Evolutionary conservation across 2,113 vertebrate genomes (phyloP), one percentile per base, ranked within the genome.

Genomic region (Sminthopsis crassicaudata): DNA sequence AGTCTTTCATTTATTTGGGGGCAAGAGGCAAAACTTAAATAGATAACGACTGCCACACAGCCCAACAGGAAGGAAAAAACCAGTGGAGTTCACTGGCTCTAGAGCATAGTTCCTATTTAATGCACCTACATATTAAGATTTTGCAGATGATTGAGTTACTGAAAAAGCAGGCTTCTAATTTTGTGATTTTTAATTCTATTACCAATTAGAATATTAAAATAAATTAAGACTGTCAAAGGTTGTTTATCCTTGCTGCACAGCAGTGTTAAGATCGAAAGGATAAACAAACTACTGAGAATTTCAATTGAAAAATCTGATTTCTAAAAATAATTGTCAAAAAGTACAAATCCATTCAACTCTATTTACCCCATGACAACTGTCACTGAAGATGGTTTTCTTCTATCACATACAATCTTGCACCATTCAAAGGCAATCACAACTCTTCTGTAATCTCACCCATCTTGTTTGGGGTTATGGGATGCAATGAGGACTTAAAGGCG

Each of bases 91-190:
- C 50, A 96, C 46, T 94, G 93, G 97, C 84, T 51, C 91, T 92
- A 93, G 84, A 95, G 94, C 46, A 57, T 91, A 96, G 93, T 91
- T 96, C 55, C 96, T 93, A 95, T 46, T n/a, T 57, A 94, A 97
- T 50, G 30, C 88, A 95, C 51, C 90, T 60, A 26, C 90, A 91
- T 96, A 95, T 92, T 46, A 96, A 93, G 94, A 96, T 91, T 96
- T 96, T 30, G 5, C 89, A 84, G 96, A 96, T 96, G 92, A 98
- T 97, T 95, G 94, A 91, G 93, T 98, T 97, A 97, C 67, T 91
- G 89, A 97, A 97, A 96, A 96, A 96, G 53, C 95, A 98, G 97
- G 90, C 96, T 98, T 98, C 97, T 97, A 97, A 96, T 90, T 94
- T 89, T 52, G 96, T 90, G 53, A 96, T 96, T 97, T 97, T 97